Conservation (phyloP, 2,888 invertebrate genomes). For the Plagodis pulveraria region DNA sequence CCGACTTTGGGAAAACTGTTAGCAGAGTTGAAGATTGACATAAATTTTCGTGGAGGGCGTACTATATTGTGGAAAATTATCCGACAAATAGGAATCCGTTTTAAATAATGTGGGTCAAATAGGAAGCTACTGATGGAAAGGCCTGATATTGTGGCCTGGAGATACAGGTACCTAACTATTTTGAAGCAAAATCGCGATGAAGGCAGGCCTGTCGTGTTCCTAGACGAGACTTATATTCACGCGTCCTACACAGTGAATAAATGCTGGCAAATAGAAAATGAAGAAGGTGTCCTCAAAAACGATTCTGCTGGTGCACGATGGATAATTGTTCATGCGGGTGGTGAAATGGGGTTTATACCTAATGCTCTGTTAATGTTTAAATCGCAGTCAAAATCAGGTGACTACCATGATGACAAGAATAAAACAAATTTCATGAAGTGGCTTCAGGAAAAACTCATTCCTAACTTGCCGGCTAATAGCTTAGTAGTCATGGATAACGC, state of each 20-base stretch:
- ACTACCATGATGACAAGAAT: conserved; percentile 29
- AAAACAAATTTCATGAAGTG: conserved; percentile 31
- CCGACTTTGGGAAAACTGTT: too few species aligned
- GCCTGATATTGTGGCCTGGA: conserved; percentile 19
- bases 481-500: conserved; percentile 19
- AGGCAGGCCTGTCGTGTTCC: conserved; percentile 11
- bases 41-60: too few species aligned
- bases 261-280: background rate
- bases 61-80: too few species aligned
- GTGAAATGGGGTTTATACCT: conserved; percentile 15
- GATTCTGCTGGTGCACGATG: too few species aligned
- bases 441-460: conserved; percentile 24
- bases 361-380: conserved; percentile 13
- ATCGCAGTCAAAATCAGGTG: conserved; percentile 19
- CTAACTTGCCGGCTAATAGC: conserved; percentile 20
- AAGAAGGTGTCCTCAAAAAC: background rate
- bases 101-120: conserved; percentile 18
- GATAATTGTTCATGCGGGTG: too few species aligned
- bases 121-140: conserved; percentile 20
- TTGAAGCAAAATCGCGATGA: conserved; percentile 10
- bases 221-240: conserved; percentile 17
- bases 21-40: too few species aligned
- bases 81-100: too few species aligned
- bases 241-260: conserved; percentile 2
- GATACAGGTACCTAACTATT: conserved; percentile 7